Evolutionary conservation across 2,797 vertebrate genomes (phyloP), one percentile per base, ranked within the genome.

Genomic region (Mionectes olivaceus): DNA sequence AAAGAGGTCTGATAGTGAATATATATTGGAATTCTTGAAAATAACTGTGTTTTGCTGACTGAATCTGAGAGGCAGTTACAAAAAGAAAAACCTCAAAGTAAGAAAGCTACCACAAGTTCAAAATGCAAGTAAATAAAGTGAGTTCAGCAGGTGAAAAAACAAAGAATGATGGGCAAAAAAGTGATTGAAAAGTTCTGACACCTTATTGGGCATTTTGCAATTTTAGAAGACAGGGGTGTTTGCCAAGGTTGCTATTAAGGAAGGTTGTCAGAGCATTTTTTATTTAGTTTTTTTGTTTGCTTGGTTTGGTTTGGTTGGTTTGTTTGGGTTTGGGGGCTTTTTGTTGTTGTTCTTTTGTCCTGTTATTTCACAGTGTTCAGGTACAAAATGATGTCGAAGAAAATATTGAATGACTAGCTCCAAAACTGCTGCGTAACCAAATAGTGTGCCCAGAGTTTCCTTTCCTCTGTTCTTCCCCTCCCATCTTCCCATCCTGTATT

Each of bases 21-120:
- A 85, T 53, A 59, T 83, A 87, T 73, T 65, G 53, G 93, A 95
- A 95, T 91, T 91, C 90, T 49, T 93, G 63, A 90, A 95, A 93
- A 95, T 47, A 90, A 22, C 33, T 70, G 14, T 56, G 52, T 39
- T 80, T 91, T 60, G 49, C 23, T 80, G 67, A 27, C 41, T 57
- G 59, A 53, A 55, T 82, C 43, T 95, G 59, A n/a, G 49, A 92
- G 37, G 56, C 4, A n/a, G 24, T 47, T 61, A 35, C 6, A 59
- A 18, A 46, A 46, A 47, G 56, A 21, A 46, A 68, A 86, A 64
- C 13, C 9, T 59, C 25, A 75, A 52, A 53, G 33, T 44, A 47
- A 87, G 46, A 83, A 75, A 39, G 4, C 12, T 79, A 50, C 10
- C 64, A 12, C 6, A 53, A 82, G 15, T 28, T 64, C 80, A 85